phyloP scores from a whole-genome alignment of 2,797 vertebrate genomes.

The Rhinichthys osculus region DNA sequence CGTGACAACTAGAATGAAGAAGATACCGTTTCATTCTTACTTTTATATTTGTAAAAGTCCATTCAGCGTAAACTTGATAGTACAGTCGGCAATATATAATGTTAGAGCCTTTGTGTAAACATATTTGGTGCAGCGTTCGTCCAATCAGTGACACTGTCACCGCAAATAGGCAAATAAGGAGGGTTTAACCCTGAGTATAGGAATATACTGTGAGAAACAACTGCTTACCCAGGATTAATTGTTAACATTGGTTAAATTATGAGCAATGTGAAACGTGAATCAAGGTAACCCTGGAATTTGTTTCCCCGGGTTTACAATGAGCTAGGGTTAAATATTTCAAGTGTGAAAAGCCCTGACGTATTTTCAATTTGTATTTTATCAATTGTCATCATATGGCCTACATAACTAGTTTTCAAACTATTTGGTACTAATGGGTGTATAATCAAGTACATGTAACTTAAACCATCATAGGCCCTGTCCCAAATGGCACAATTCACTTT shows the following conservation, averaged over 20 bases:
- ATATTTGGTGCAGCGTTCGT: not conserved
- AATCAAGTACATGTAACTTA: not conserved
- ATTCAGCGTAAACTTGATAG: not conserved
- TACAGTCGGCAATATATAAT: not conserved
- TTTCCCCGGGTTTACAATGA: not conserved
- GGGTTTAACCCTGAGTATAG: not conserved
- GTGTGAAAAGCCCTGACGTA: not conserved
- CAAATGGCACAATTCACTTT: no score
- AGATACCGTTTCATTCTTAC: no score
- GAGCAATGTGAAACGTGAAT: not conserved
- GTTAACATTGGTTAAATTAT: not conserved
- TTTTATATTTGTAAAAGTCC: no score
- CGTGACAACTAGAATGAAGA: no score
- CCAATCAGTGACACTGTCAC: not conserved
- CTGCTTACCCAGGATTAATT: not conserved
- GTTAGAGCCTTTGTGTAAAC: not conserved
- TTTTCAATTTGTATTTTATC: not conserved
- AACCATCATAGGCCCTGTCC: not conserved
- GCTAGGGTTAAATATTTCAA: not conserved
- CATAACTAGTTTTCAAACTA: not conserved
- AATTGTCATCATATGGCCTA: not conserved
- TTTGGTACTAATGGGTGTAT: not conserved
- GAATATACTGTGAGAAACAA: not conserved
- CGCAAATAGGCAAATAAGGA: not conserved
- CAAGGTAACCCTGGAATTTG: not conserved